These are phyloP conservation scores for Scomber scombrus DNA, from an alignment of 2,113 vertebrate species.

Conservation along the genomic window DNA sequence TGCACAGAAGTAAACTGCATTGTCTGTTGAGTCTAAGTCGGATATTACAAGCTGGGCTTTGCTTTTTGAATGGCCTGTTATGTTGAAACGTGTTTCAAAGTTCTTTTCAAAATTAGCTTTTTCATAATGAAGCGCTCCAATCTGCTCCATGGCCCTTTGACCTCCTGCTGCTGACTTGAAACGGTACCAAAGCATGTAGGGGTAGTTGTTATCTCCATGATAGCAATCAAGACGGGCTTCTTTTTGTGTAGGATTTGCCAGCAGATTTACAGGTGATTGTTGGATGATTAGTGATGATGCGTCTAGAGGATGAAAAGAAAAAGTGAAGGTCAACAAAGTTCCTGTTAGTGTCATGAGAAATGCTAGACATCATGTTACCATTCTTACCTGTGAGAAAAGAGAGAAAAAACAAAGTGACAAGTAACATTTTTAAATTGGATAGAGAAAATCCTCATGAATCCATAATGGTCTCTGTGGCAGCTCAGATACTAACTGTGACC, in stretches of 20 bases:
- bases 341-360: background rate
- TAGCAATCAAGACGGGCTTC: slow-evolving; percentile 30
- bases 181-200: slow-evolving; percentile 60
- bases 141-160: slow-evolving; percentile 37
- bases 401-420: background rate
- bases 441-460: background rate
- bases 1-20: slow-evolving; percentile 63
- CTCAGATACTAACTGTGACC: background rate
- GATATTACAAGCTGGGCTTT: slow-evolving; percentile 36
- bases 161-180: slow-evolving; percentile 29
- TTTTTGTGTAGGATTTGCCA: background rate
- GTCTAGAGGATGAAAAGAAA: slow-evolving; percentile 22
- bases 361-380: background rate
- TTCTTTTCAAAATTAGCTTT: slow-evolving; percentile 5
- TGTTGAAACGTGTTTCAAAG: slow-evolving; percentile 24
- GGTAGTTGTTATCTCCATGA: slow-evolving; percentile 54
- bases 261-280: slow-evolving; percentile 23
- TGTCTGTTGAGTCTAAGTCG: background rate
- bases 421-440: background rate
- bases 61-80: slow-evolving; percentile 39
- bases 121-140: slow-evolving; percentile 47
- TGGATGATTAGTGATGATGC: slow-evolving; percentile 19
- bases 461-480: background rate
- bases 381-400: slow-evolving; percentile 54
- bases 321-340: background rate